Base-by-base conservation (phyloP, 2,797 vertebrate species). In the Sorex maritimensis region DNA sequence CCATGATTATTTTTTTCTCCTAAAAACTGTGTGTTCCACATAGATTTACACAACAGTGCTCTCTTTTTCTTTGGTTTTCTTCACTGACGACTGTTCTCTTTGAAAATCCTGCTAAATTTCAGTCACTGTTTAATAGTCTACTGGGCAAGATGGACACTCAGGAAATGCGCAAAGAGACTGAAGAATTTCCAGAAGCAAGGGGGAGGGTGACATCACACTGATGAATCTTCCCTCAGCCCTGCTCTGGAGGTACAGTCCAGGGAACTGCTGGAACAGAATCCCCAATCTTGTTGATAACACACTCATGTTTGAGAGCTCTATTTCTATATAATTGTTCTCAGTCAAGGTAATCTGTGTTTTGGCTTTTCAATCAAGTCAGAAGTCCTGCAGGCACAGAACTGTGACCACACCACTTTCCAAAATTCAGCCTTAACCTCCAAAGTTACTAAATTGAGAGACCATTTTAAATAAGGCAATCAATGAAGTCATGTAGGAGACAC, bases 181-280 rank as follows among this genome's bases (percentile, higher is more conserved):
- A 81, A 91, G 58, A 81, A 69, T 58, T 88, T 80, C 17, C 52
- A 84, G 41, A 80, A 61, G 83, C 7, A 34, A 90, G 55, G 67
- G 86, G 68, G 49, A 49, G 12, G 58, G 77, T 21, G 52, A 24
- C 34, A 55, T 24, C 23, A 46, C 17, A 44, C 0, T 15, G n/a
- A 71, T 71, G 2, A 41, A 34, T 34, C 15, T 68, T 13, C n/a
- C 17, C 23, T 52, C 61, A 13, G 55, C 30, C 38, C 6, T 7
- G 7, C 9, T 52, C 46, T 11, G 8, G 21, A 41, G 13, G 0
- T 12, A 3, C 5, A 10, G n/a, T 19, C 67, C 38, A 9, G 14
- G 3, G 58, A 71, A 19, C 34, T 41, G 21, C 49, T 63, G 17
- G 65, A 28, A 67, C 24, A 26, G 26, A 26, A 67, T 67, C 65